Percentiles rank a stretch among this genome's conserved stretches.
phyloP scores from a whole-genome alignment of 2,113 vertebrate genomes.

The Alethe castanea region DNA sequence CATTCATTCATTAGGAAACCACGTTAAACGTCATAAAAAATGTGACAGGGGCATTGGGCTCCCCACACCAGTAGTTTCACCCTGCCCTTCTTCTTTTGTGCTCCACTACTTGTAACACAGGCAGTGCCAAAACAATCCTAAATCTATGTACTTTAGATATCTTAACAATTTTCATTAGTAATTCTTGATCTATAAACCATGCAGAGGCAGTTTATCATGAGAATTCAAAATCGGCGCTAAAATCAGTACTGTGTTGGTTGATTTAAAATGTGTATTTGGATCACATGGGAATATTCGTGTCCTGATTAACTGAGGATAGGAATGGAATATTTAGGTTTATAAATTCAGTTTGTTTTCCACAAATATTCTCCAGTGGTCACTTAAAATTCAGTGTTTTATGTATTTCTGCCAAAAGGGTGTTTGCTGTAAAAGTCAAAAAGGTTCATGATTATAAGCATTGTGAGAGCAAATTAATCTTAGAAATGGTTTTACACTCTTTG shows the following conservation, averaged over 20 bases:
- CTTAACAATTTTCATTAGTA: neutral
- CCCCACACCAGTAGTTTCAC: neutral
- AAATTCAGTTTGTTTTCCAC: neutral
- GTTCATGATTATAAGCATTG: neutral
- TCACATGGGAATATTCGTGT: neutral
- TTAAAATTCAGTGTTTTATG: neutral
- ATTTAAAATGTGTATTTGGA: neutral
- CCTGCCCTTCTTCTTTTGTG: neutral
- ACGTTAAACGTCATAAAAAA: neutral
- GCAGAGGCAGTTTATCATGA: neutral
- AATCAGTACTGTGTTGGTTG: neutral
- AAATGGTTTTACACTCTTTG: neutral
- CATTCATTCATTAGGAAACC: neutral
- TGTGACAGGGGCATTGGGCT: neutral
- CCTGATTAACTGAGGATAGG: neutral
- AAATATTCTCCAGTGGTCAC: conserved; percentile 21
- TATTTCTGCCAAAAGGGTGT: neutral
- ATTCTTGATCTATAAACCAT: neutral
- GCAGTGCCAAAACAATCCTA: neutral
- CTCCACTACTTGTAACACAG: neutral
- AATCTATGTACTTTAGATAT: neutral
- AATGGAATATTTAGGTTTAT: neutral
- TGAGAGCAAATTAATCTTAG: conserved; percentile 9
- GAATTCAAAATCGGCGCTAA: neutral
- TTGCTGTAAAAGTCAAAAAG: neutral